These are phyloP conservation scores for Meandrusa payeni DNA, from an alignment of 2,888 invertebrate species.

Conservation along the genomic window DNA sequence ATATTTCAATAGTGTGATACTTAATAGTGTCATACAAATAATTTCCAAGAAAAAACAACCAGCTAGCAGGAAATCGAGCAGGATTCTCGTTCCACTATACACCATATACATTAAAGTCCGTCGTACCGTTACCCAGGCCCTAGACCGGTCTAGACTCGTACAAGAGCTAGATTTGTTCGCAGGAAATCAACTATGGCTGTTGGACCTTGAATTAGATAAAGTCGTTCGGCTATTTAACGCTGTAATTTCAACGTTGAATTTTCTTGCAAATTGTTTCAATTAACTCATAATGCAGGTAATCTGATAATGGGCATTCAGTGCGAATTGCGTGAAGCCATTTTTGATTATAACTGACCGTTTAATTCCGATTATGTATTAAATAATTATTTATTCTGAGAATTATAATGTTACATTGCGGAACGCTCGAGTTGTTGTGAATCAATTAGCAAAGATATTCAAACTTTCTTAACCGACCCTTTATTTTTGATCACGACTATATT, in stretches of 20 bases:
- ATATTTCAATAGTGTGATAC: neutral
- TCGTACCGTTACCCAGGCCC: slow-evolving; percentile 33
- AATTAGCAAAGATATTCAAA: too few relatives aligned
- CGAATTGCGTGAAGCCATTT: slow-evolving; percentile 3
- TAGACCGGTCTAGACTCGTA: slow-evolving; percentile 33
- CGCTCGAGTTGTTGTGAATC: too few relatives aligned
- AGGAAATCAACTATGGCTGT: slow-evolving; percentile 39
- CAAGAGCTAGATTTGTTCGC: slow-evolving; percentile 34
- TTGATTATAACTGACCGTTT: slow-evolving; percentile 5
- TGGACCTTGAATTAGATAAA: slow-evolving; percentile 43
- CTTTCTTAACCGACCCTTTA: too few relatives aligned
- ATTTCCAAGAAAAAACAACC: slow-evolving; percentile 12
- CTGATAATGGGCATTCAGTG: neutral
- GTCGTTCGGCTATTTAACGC: slow-evolving; percentile 28
- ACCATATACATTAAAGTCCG: slow-evolving; percentile 26
- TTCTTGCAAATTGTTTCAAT: slow-evolving; percentile 18
- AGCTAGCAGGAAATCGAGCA: slow-evolving; percentile 23
- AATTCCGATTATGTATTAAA: slow-evolving; percentile 13
- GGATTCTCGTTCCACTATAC: slow-evolving; percentile 18
- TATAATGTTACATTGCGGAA: too few relatives aligned
- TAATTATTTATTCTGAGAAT: neutral
- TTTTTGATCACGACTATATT: too few relatives aligned
- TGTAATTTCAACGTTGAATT: slow-evolving; percentile 5
- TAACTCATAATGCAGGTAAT: slow-evolving; percentile 6
- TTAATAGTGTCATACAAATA: slow-evolving; percentile 8